Evolutionary conservation across 2,797 vertebrate species (phyloP), one percentile per base, ranked within the genome.

Genomic region (Cossypha dichroa): DNA sequence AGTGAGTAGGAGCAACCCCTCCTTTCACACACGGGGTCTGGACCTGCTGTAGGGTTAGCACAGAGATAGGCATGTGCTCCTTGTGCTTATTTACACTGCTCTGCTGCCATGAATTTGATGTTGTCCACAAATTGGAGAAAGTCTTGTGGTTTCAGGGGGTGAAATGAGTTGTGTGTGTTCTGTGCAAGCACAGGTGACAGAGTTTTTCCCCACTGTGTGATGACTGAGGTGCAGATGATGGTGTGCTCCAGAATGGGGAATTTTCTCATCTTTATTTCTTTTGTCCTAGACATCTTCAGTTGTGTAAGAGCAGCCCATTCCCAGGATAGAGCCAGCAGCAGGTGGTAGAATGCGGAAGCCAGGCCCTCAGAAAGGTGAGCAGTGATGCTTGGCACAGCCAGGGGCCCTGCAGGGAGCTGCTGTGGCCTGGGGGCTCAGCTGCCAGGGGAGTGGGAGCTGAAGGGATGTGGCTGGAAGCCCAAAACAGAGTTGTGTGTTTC

Each of bases 281-380:
- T 94, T 96, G 29, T 97, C 96, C 90, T 94, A 98, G 97, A 94
- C 95, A 79, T 91, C 96, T 97, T 66, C 94, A 86, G 92, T 52
- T 85, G 82, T 54, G 60, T 94, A 86, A 94, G 81, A 94, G 87
- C 93, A 51, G 89, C 95, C 59, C 49, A 66, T 93, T 97, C 89
- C 89, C 87, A 56, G 66, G 88, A 92, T 70, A 72, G 96, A 84
- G 92, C 68, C 97, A 63, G 94, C 88, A 96, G 84, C 94, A 72
- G 90, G 96, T 95, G 97, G 95, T 98, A 99, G 97, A 98, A 99
- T 99, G 99, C 98, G 98, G 98, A 99, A 99, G 93, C 98, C 98
- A 91, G 98, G 98, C 96, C 98, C 98, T 97, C 98, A 98, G 74
- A 99, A 99, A 99, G 98, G 99, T 99, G 97, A 97, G 97, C 91